Base-by-base conservation (phyloP, 1,140 invertebrate species). In the Carposina sasakii region DNA sequence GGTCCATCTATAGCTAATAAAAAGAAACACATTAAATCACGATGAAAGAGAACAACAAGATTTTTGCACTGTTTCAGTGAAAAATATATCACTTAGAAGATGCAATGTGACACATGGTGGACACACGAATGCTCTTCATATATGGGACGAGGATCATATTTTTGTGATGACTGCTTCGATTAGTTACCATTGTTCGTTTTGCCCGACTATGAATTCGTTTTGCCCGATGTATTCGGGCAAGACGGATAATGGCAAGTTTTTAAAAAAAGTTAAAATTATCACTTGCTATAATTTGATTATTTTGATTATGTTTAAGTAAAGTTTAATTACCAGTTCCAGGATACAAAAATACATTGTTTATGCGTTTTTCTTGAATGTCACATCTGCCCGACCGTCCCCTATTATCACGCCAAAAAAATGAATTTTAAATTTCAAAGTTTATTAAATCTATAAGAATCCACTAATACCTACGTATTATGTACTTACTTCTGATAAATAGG, bases 121-220 rank as follows among this genome's bases (percentile, higher is more conserved):
- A 41, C 39, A 23, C 39, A 41, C 16, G 39, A 41, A 16, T 41
- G 20, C 22, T 41, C 8, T 10, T 41, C 39, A 21, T 41, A 41
- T 41, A n/a, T n/a, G 20, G 20, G 20, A n/a, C 17, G 12, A 13
- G 39, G 39, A n/a, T 41, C 21, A 1, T 41, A 20, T n/a, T 41
- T 41, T 2, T 41, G 33, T 24, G 39, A 41, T 12, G 22, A 41
- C 23, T 22, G 39, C 17, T 22, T 41, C 17, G 39, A 41, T 21
- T 41, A 41, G n/a, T n/a, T n/a, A n/a, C n/a, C n/a, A n/a, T n/a
- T n/a, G n/a, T n/a, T n/a, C n/a, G n/a, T n/a, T n/a, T n/a, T n/a
- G 24, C 24, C 24, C 12, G 24, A 28, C 24, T 28, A 12, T 28
- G 24, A 28, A 28, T 28, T 12, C 12, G 6, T 28, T 28, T 28